Evolutionary conservation across 2,888 invertebrate genomes (phyloP).

Genomic region (Heliconius ismenius): DNA sequence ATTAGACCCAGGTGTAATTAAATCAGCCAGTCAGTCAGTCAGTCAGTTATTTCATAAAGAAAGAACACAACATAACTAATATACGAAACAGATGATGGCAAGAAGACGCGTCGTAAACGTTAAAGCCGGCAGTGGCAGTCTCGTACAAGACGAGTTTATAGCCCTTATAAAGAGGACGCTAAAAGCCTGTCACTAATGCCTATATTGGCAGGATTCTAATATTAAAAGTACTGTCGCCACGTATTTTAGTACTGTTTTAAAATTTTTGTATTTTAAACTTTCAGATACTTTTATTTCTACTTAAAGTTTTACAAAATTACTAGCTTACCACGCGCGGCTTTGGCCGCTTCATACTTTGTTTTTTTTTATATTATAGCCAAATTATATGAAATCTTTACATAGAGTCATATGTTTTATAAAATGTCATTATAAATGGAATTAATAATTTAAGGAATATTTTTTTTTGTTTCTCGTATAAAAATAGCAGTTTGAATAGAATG

Average conservation of each 20-base stretch:
- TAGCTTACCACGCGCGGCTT: not conserved
- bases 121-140: conserved; percentile 22
- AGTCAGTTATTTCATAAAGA: not conserved
- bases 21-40: not conserved
- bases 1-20: not conserved
- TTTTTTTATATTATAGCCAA: too few relatives aligned
- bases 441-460: too few relatives aligned
- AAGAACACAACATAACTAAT: conserved; percentile 1
- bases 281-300: not conserved
- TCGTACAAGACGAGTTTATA: conserved; percentile 23
- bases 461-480: too few relatives aligned
- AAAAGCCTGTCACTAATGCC: conserved; percentile 30
- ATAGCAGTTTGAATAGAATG: too few relatives aligned
- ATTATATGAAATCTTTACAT: too few relatives aligned
- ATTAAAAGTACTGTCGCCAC: conserved; percentile 24
- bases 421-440: too few relatives aligned
- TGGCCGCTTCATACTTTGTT: too few relatives aligned
- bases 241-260: conserved; percentile 8
- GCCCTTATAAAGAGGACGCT: conserved; percentile 27
- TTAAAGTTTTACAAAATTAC: not conserved
- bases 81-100: conserved; percentile 10
- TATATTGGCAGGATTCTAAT: conserved; percentile 25
- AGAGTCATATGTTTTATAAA: not conserved
- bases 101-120: conserved; percentile 22
- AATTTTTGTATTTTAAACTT: conserved; percentile 23